These are phyloP conservation scores for Epinephelus coioides DNA, from an alignment of 2,797 vertebrate species.

Conservation along the genomic window DNA sequence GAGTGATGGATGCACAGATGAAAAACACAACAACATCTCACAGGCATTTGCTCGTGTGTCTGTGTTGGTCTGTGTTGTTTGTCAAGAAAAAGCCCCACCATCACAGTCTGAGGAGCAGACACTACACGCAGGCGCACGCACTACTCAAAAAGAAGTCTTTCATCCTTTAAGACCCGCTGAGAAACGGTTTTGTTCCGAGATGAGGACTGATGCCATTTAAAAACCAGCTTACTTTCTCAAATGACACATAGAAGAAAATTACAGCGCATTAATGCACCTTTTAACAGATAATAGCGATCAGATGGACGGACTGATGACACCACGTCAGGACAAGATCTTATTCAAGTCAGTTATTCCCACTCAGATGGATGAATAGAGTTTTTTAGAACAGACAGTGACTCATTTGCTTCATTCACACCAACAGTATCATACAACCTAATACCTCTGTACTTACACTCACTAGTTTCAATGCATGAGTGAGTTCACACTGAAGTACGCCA, in stretches of 20 bases:
- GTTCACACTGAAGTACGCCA: too few species aligned
- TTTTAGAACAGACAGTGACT: not conserved
- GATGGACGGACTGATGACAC: not conserved
- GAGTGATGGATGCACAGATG: conserved; percentile 25
- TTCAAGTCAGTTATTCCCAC: too few species aligned
- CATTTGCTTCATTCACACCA: not conserved
- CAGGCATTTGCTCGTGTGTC: conserved; percentile 39
- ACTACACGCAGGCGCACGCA: not conserved
- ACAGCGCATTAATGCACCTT: conserved; percentile 18
- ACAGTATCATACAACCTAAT: too few species aligned
- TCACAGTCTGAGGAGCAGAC: conserved; percentile 10
- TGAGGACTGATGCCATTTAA: conserved; percentile 9
- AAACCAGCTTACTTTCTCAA: not conserved
- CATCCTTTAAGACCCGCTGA: conserved; percentile 10
- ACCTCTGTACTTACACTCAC: too few species aligned
- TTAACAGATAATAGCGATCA: not conserved
- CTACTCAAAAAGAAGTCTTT: conserved; percentile 21
- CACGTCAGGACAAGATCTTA: not conserved
- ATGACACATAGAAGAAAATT: not conserved
- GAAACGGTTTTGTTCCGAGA: conserved; percentile 6
- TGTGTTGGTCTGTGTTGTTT: conserved; percentile 25
- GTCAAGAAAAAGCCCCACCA: conserved; percentile 2
- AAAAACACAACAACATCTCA: conserved; percentile 4
- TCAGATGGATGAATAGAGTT: not conserved
- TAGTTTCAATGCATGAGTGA: too few species aligned